Percentiles rank a stretch among this genome's conserved stretches.
phyloP scores from a whole-genome alignment of 1,140 invertebrate species.

The Thrips palmi region DNA sequence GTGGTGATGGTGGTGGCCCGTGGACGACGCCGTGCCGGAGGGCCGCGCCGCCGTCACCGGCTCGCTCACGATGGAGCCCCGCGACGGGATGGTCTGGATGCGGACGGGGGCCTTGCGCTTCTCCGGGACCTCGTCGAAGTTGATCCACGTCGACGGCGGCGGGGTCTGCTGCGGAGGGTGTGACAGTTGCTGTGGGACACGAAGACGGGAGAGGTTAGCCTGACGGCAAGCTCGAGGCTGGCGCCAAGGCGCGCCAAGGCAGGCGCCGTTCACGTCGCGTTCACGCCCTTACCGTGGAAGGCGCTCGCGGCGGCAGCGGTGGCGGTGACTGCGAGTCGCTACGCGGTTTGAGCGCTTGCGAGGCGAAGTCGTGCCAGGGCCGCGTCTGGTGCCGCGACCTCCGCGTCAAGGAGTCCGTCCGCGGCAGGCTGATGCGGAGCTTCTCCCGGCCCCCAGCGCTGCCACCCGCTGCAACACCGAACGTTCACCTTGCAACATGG shows the following conservation, averaged over 20 bases:
- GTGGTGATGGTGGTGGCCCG: neutral
- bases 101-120: slow-evolving; percentile 53
- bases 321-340: slow-evolving; percentile 15
- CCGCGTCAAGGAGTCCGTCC: too few species aligned
- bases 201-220: too few species aligned
- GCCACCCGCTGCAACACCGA: too few species aligned
- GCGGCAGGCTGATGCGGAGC: too few species aligned
- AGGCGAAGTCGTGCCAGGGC: too few species aligned
- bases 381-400: too few species aligned
- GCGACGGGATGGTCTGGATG: slow-evolving; percentile 53
- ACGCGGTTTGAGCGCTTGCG: slow-evolving; percentile 3
- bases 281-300: slow-evolving; percentile 5
- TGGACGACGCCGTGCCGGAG: slow-evolving; percentile 20
- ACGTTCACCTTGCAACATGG: too few species aligned
- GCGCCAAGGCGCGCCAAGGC: neutral
- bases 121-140: slow-evolving; percentile 70
- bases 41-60: neutral
- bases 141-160: slow-evolving; percentile 49
- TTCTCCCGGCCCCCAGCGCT: too few species aligned
- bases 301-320: slow-evolving; percentile 16
- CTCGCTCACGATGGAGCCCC: neutral
- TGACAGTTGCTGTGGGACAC: neutral
- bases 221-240: too few species aligned
- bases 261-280: neutral
- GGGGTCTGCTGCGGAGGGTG: slow-evolving; percentile 1